These are phyloP conservation scores for Rhagium mordax DNA, from an alignment of 2,888 invertebrate species.

Conservation along the genomic window DNA sequence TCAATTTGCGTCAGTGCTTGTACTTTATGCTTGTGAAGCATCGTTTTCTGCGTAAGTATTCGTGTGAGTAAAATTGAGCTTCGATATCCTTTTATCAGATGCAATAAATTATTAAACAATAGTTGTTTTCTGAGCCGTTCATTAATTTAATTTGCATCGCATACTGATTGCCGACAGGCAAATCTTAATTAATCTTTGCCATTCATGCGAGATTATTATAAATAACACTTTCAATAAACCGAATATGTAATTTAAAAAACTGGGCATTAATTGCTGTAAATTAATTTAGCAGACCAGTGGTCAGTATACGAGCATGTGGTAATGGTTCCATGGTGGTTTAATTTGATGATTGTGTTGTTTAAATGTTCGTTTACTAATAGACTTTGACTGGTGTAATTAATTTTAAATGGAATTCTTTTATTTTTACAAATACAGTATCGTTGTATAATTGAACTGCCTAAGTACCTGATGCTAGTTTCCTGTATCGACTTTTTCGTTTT, in stretches of 20 bases:
- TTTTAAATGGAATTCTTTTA: too few species aligned
- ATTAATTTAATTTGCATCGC: constrained; percentile 3
- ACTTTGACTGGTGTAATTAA: too few species aligned
- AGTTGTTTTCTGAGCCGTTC: background rate
- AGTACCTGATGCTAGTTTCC: too few species aligned
- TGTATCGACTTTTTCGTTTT: too few species aligned
- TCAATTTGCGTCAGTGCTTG: background rate
- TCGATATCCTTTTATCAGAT: background rate
- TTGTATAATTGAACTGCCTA: too few species aligned
- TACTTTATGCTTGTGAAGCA: background rate
- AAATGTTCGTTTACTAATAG: too few species aligned
- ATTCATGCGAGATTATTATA: background rate
- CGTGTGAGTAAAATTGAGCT: background rate
- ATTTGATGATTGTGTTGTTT: too few species aligned
- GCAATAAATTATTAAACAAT: background rate
- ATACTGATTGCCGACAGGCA: background rate
- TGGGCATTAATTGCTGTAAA: background rate
- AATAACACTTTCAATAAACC: background rate
- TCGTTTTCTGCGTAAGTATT: background rate
- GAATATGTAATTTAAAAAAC: background rate
- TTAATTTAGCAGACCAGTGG: background rate
- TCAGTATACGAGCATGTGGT: too few species aligned
- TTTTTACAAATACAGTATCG: too few species aligned
- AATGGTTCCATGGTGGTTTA: too few species aligned
- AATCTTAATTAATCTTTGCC: constrained; percentile 1